Conservation (phyloP, 2,888 invertebrate species). For the Encarsia formosa region DNA sequence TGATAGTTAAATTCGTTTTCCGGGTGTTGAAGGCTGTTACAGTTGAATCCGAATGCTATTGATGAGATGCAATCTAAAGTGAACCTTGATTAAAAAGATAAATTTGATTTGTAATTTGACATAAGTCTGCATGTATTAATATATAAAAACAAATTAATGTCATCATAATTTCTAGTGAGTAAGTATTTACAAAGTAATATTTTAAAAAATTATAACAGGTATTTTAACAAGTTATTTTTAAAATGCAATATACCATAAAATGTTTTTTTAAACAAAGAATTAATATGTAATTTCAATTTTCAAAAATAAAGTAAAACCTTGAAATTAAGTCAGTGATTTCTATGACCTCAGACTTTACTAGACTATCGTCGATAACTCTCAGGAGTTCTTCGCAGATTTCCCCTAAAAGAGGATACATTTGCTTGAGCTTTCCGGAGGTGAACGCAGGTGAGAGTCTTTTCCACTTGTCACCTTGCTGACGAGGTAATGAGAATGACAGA, state of each 20-base stretch:
- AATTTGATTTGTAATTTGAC: no score
- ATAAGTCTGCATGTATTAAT: no score
- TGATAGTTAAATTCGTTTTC: conserved; percentile 3
- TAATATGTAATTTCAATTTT: no score
- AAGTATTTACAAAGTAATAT: no score
- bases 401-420: conserved; percentile 32
- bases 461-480: conserved; percentile 35
- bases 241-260: no score
- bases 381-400: conserved; percentile 30
- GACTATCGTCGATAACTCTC: conserved; percentile 7
- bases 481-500: conserved; percentile 26
- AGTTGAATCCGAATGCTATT: conserved; percentile 15
- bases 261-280: no score
- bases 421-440: conserved; percentile 38
- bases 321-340: conserved; percentile 19
- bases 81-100: no score
- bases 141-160: background rate
- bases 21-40: conserved; percentile 8
- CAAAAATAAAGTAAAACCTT: conserved; percentile 9
- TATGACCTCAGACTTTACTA: conserved; percentile 5
- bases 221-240: no score
- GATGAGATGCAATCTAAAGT: conserved; percentile 14
- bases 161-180: background rate
- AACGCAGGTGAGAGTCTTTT: conserved; percentile 40
- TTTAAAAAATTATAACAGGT: no score